Evolutionary conservation across 2,888 invertebrate genomes (phyloP), one percentile per base, ranked within the genome.

Genomic region (Agonopterix subpropinquella): DNA sequence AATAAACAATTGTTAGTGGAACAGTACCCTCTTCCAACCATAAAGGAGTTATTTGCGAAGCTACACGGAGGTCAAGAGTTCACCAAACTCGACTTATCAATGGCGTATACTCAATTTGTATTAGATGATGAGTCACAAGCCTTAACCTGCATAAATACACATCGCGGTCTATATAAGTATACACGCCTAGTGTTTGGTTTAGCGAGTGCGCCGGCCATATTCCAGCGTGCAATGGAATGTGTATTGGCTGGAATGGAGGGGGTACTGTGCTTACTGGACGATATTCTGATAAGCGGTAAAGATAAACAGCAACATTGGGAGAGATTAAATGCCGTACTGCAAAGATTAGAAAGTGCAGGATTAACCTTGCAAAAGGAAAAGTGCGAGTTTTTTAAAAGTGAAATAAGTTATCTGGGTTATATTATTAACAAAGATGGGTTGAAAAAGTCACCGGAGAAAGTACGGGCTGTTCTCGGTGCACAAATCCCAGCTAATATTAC

Each of bases 1-100:
- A 59, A 59, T 45, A 59, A 61, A 51, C 53, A 58, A 11, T 47
- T 59, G 41, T 8, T 51, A 1, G 36, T 59, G 1, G 62, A 62
- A 18, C 48, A 62, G 37, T 62, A 60, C 36, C 60, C 62, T 0
- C 47, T 62, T 1, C 62, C 59, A 1, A 57, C 53, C 0, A 41
- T 54, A 2, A 50, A 48, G 2, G 55, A 59, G 8, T 43, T 62
- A 11, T 58, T 59, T 48, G 45, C 58, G 2, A 59, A 56, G 39
- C 44, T 63, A 15, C 47, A 56, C 13, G 57, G 57, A 2, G 57
- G 58, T 4, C 28, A 55, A 42, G 43, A 52, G 15, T 57, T 53
- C 36, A 48, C 44, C 7, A 54, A 54, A 37, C 36, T 58, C 8
- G 57, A 57, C 49, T 48, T 59, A 36, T 55, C 53, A 2, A 56